These are phyloP conservation scores for Falco naumanni DNA, from an alignment of 2,797 vertebrate species.

Conservation along the genomic window DNA sequence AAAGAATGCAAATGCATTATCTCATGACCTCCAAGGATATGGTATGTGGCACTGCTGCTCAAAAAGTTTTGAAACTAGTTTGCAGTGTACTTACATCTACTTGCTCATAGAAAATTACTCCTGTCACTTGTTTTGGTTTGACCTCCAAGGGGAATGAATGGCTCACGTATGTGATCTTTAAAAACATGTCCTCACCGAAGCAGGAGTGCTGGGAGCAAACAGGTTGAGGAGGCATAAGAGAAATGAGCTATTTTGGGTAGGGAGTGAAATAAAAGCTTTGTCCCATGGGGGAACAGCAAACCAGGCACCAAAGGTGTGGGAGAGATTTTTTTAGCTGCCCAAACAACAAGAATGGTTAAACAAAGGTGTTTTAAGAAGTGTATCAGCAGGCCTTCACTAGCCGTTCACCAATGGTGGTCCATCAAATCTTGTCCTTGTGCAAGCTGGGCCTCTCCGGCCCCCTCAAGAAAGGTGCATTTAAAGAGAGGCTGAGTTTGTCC, in stretches of 20 bases:
- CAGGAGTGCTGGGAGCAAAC: not conserved
- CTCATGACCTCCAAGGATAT: constrained; percentile 72
- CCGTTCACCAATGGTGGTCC: not conserved
- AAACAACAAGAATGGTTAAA: not conserved
- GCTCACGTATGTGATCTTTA: not conserved
- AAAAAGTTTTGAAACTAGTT: constrained; percentile 68
- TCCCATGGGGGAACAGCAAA: not conserved
- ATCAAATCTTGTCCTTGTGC: not conserved
- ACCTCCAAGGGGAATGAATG: constrained; percentile 52
- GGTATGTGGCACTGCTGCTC: constrained; percentile 49
- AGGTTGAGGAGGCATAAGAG: not conserved
- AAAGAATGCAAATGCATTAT: constrained; percentile 73
- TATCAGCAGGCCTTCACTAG: not conserved
- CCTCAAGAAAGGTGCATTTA: not conserved
- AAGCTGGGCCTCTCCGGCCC: not conserved
- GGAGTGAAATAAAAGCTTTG: not conserved
- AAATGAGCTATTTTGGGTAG: not conserved
- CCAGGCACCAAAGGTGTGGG: not conserved
- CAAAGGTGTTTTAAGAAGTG: not conserved
- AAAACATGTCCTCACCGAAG: not conserved
- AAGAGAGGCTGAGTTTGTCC: not conserved
- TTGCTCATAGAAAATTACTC: constrained; percentile 47
- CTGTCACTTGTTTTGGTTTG: constrained; percentile 63
- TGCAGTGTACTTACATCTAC: constrained; percentile 50
- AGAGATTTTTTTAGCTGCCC: not conserved